These are phyloP conservation scores for Sphecodes monilicornis DNA, from an alignment of 2,888 invertebrate genomes.

Conservation along the genomic window DNA sequence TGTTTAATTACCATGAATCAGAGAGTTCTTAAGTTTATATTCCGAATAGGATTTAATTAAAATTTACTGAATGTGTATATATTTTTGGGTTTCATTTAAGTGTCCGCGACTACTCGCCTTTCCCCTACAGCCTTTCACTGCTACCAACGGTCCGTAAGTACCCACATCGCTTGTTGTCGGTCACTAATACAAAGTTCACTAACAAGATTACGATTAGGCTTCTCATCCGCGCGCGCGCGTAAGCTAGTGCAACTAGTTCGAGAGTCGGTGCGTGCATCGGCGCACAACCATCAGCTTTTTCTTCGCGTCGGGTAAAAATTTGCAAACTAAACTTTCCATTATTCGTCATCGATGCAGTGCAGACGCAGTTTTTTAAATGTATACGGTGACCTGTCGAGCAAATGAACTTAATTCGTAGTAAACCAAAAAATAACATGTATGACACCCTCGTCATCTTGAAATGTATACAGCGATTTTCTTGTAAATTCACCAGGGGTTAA, in stretches of 20 bases:
- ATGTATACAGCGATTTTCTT: too few relatives aligned
- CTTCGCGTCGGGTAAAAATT: not conserved
- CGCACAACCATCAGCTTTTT: not conserved
- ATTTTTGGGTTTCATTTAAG: too few relatives aligned
- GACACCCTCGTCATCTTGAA: too few relatives aligned
- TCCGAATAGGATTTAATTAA: not conserved
- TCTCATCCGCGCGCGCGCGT: constrained; percentile 53
- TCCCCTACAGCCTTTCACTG: constrained; percentile 25
- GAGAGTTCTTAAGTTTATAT: not conserved
- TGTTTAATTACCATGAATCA: not conserved
- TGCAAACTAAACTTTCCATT: not conserved
- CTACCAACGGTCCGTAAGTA: constrained; percentile 17
- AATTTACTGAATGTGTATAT: not conserved
- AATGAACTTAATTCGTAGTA: too few relatives aligned
- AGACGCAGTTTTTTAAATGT: too few relatives aligned
- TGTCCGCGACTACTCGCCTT: not conserved
- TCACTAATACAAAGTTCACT: constrained; percentile 56
- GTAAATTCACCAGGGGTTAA: too few relatives aligned
- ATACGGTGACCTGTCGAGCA: too few relatives aligned
- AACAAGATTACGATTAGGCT: constrained; percentile 69
- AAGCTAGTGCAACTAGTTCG: constrained; percentile 51
- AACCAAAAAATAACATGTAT: too few relatives aligned
- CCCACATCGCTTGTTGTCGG: constrained; percentile 49
- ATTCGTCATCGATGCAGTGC: not conserved
- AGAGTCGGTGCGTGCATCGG: constrained; percentile 14